Evolutionary conservation across 2,113 vertebrate species (phyloP).

Genomic region (Atlantisia rogersi): DNA sequence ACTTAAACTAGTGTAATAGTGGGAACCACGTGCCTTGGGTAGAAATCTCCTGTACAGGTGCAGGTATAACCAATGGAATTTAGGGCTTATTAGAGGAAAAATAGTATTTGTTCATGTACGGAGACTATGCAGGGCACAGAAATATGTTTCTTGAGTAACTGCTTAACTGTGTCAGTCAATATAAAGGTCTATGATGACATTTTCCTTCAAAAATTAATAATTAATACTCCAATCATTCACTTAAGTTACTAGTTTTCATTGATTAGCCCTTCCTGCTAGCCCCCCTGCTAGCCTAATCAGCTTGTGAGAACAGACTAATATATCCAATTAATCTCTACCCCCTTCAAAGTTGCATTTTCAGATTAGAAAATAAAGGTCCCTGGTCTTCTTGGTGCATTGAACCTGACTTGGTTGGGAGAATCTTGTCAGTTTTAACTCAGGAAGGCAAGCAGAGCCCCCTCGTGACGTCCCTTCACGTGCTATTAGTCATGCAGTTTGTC

Average conservation of each 20-base stretch:
- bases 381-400: not conserved
- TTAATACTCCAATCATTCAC: conserved; percentile 60
- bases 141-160: not conserved
- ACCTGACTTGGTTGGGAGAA: conserved; percentile 43
- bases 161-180: conserved; percentile 35
- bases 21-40: not conserved
- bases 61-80: not conserved
- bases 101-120: not conserved
- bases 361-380: not conserved
- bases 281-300: conserved; percentile 21
- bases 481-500: conserved; percentile 27
- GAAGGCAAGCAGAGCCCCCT: conserved; percentile 17
- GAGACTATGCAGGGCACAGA: not conserved
- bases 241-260: conserved; percentile 53
- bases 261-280: conserved; percentile 62
- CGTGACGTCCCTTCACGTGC: conserved; percentile 17
- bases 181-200: conserved; percentile 6
- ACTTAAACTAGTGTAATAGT: not conserved
- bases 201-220: conserved; percentile 66
- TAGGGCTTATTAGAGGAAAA: not conserved
- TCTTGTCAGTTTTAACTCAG: not conserved
- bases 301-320: not conserved
- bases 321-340: conserved; percentile 8
- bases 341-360: not conserved
- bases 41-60: not conserved